phyloP scores from a whole-genome alignment of 2,113 vertebrate genomes.

The Cyphomyrus plagiostoma region DNA sequence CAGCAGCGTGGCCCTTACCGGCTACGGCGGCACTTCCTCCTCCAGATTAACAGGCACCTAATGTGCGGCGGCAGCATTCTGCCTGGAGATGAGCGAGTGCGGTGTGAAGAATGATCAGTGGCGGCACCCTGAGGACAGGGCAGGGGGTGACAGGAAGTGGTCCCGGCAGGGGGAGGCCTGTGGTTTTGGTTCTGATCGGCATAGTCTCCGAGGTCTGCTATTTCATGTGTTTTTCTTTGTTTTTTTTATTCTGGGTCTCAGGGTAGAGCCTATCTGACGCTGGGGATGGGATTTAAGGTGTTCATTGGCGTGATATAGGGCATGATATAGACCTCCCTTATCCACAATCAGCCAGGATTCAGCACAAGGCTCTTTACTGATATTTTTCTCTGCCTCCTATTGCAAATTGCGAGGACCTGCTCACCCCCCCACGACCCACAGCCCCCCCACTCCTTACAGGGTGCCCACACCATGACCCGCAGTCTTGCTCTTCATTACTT shows the following conservation, averaged over 20 bases:
- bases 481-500: slow-evolving; percentile 42
- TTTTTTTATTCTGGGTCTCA: neutral
- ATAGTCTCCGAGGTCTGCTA: neutral
- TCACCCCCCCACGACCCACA: neutral
- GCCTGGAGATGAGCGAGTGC: neutral
- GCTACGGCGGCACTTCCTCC: neutral
- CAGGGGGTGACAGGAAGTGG: neutral
- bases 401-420: neutral
- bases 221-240: neutral
- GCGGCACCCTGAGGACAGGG: too few species aligned
- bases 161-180: neutral
- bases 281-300: neutral
- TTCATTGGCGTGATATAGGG: neutral
- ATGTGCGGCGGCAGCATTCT: neutral
- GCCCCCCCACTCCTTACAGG: neutral
- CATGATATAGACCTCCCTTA: neutral
- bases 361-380: neutral
- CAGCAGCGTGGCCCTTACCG: neutral
- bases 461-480: neutral
- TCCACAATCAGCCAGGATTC: neutral
- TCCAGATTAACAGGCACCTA: too few species aligned
- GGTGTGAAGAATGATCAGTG: neutral
- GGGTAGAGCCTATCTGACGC: neutral
- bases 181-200: neutral
- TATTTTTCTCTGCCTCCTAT: neutral